Conservation (phyloP, 2,797 vertebrate species). For the Etheostoma nigrum region DNA sequence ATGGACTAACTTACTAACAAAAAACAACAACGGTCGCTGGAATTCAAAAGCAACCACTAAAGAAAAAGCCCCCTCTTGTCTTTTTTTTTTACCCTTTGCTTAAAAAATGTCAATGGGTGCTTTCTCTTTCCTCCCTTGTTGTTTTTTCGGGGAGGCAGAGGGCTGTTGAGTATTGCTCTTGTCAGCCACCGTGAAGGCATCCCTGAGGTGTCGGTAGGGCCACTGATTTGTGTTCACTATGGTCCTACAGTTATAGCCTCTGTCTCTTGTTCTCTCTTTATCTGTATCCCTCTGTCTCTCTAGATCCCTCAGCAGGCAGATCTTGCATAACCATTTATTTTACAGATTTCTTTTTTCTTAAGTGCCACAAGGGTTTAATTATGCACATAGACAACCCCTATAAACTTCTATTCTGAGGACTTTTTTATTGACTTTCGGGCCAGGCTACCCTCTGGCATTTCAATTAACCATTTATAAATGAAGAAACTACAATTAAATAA, state of each 20-base stretch:
- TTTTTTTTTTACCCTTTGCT: slow-evolving; percentile 33
- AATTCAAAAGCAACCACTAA: slow-evolving; percentile 12
- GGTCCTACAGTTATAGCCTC: slow-evolving; percentile 84
- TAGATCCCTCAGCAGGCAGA: slow-evolving; percentile 90
- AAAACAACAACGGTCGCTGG: slow-evolving; percentile 14
- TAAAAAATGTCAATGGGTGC: slow-evolving; percentile 59
- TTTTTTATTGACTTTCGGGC: slow-evolving; percentile 96
- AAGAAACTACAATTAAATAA: slow-evolving; percentile 93
- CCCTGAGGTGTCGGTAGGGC: slow-evolving; percentile 91
- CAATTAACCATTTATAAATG: slow-evolving; percentile 98
- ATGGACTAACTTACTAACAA: not conserved
- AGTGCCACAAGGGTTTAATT: slow-evolving; percentile 99
- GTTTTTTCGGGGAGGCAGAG: slow-evolving; percentile 78
- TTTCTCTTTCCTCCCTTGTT: slow-evolving; percentile 72
- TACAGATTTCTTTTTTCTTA: slow-evolving; percentile 88
- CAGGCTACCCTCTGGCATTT: slow-evolving; percentile 94
- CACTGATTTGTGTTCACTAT: slow-evolving; percentile 90
- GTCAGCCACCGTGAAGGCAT: slow-evolving; percentile 91
- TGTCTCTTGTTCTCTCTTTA: slow-evolving; percentile 63
- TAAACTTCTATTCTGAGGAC: slow-evolving; percentile 97
- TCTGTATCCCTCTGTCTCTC: slow-evolving; percentile 63
- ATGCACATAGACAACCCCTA: slow-evolving; percentile 97
- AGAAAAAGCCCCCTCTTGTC: slow-evolving; percentile 12
- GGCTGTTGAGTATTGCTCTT: slow-evolving; percentile 84
- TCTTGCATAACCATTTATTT: slow-evolving; percentile 98